Base-by-base conservation (phyloP, 2,113 vertebrate genomes). In the Hippocampus abdominalis region DNA sequence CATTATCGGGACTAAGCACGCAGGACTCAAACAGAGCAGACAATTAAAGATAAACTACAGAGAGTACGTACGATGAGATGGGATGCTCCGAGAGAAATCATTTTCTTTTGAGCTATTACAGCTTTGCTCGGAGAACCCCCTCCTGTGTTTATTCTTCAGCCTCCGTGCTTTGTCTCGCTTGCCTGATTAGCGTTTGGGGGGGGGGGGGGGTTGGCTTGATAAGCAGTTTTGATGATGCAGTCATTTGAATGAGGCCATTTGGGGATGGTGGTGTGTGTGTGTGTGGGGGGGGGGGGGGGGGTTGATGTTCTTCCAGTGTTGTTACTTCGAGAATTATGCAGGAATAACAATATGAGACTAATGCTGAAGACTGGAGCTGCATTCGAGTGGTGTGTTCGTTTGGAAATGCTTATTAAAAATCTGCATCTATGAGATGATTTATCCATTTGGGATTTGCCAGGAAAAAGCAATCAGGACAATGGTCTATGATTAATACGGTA, bases 151-250 rank as follows among this genome's bases (percentile, higher is more conserved):
- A 39, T 46, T n/a, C 57, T 77, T 79, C 62, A 75, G 59, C 76
- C 74, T 72, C 72, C 12, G 40, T 67, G 51, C 53, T 73, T 69
- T 79, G 69, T 77, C 74, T 73, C 85, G 71, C 71, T 72, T 83
- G 73, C 81, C 79, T 79, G 84, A 85, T 87, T 85, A 82, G 70
- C 66, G 77, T 69, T 3, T 11, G 10, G 25, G 57, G 73, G 60
- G 81, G 42, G 10, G 25, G 57, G 73, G 60, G 81, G 80, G 57
- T 51, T 49, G 21, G 69, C 64, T 66, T 79, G 75, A 84, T 84
- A 69, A 87, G 73, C 76, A 76, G 70, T 67, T 65, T 76, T 74
- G 74, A 80, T 71, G 78, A 75, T 75, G 60, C 64, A 78, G 71
- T 36, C 64, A 62, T 77, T 74, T 49, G 25, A 62, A 56, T 61